Evolutionary conservation across 1,140 invertebrate genomes (phyloP).

Genomic region (Bombus superbus): DNA sequence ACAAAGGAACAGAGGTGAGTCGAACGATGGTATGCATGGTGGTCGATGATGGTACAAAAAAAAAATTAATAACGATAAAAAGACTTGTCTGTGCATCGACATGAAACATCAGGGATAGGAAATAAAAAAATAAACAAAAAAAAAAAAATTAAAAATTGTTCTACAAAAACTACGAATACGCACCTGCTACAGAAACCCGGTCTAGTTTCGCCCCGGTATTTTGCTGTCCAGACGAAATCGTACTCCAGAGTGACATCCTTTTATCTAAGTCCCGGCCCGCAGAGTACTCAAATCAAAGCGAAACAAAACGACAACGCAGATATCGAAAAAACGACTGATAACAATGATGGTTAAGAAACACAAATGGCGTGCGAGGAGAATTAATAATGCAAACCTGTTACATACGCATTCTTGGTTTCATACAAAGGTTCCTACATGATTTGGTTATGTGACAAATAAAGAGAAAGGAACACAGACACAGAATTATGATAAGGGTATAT

Average conservation of each 20-base stretch:
- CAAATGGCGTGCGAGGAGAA: slow-evolving; percentile 69
- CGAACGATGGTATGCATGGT: neutral
- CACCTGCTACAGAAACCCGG: slow-evolving; percentile 67
- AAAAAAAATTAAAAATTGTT: slow-evolving; percentile 20
- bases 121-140: neutral
- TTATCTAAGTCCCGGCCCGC: slow-evolving; percentile 68
- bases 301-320: slow-evolving; percentile 74
- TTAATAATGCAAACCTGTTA: slow-evolving; percentile 44
- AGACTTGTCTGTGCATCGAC: slow-evolving; percentile 17
- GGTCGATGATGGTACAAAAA: neutral
- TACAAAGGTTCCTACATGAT: slow-evolving; percentile 3
- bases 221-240: slow-evolving; percentile 58
- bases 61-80: neutral
- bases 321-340: slow-evolving; percentile 68
- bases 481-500: neutral
- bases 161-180: slow-evolving; percentile 70
- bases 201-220: slow-evolving; percentile 59
- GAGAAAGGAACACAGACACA: neutral
- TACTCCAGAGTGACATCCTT: slow-evolving; percentile 62
- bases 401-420: slow-evolving; percentile 33
- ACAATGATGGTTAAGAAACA: slow-evolving; percentile 69
- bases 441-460: neutral
- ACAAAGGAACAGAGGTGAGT: slow-evolving; percentile 13
- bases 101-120: neutral
- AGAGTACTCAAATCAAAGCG: slow-evolving; percentile 72